Evolutionary conservation across 2,888 invertebrate genomes (phyloP).

Genomic region (Tipula lateralis): DNA sequence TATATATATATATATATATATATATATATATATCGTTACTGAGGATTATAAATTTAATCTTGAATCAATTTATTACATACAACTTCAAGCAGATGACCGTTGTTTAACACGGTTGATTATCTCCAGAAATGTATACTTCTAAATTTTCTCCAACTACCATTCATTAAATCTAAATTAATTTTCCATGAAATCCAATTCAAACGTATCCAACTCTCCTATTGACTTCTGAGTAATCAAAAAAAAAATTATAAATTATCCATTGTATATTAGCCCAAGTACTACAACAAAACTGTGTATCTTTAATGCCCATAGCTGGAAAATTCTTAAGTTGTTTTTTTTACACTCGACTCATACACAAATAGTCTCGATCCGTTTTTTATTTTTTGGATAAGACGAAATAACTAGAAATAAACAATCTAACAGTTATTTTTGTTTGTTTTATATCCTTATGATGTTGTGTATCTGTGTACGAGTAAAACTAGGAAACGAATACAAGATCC

Average conservation of each 20-base stretch:
- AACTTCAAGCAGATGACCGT: no score
- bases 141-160: no score
- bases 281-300: neutral
- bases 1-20: no score
- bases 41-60: no score
- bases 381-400: neutral
- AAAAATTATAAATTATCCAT: neutral
- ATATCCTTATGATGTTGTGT: neutral
- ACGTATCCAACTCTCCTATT: neutral
- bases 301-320: neutral
- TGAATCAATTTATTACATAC: no score
- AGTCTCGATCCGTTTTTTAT: neutral
- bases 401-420: neutral
- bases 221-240: neutral
- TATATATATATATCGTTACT: no score
- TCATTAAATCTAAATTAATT: neutral
- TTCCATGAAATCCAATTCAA: neutral
- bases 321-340: neutral
- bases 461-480: neutral
- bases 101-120: no score
- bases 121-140: no score
- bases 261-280: neutral
- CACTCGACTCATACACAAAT: neutral
- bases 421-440: neutral
- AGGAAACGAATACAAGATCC: neutral